A percentile compares a stretch with the other conserved stretches of the same genome.
phyloP scores from a whole-genome alignment of 2,797 vertebrate genomes.

The Catamblyrhynchus diadema region DNA sequence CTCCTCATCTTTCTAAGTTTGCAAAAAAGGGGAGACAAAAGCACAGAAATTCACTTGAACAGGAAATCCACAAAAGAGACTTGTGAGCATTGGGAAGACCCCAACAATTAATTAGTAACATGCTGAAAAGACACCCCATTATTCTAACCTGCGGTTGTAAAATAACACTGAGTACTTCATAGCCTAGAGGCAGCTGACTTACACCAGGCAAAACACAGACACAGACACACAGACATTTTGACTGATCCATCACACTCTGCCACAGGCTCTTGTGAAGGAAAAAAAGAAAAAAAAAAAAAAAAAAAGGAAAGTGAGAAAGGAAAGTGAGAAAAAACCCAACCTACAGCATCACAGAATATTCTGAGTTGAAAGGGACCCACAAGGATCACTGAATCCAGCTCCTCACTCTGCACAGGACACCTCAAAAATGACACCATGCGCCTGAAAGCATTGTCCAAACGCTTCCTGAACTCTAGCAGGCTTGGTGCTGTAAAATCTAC shows the following conservation, averaged over 20 bases:
- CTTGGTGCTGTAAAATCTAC: background rate
- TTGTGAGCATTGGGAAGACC: background rate
- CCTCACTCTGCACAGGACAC: background rate
- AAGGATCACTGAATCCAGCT: background rate
- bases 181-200: background rate
- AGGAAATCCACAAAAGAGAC: background rate
- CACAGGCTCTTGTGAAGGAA: no score
- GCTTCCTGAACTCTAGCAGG: background rate
- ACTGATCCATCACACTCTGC: background rate
- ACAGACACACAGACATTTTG: background rate
- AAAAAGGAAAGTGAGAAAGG: background rate
- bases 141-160: background rate
- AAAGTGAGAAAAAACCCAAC: background rate
- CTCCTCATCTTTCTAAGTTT: background rate
- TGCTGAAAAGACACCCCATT: background rate
- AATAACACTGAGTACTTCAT: background rate
- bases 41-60: background rate
- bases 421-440: background rate
- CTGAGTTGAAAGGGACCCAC: background rate
- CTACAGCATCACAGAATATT: background rate
- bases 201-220: background rate
- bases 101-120: background rate
- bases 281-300: no score
- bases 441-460: background rate
- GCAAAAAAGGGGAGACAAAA: background rate